Evolutionary conservation across 2,797 vertebrate species (phyloP), one percentile per base, ranked within the genome.

Genomic region (Pygocentrus nattereri): DNA sequence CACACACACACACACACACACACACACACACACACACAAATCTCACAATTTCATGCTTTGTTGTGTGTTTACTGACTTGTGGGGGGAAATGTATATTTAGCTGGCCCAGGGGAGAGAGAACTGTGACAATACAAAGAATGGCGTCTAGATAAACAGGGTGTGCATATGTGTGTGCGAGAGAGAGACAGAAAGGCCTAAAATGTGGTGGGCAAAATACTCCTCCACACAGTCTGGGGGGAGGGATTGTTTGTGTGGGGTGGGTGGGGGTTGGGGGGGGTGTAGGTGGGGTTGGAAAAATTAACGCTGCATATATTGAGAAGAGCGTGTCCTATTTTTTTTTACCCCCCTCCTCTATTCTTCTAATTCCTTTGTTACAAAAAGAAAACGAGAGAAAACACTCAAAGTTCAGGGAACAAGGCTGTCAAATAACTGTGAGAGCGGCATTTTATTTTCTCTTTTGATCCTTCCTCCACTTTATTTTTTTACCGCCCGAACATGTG

Each of bases 371-470:
- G 70, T 52, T 52, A 54, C 30, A 54, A 54, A 72, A 56, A 34
- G 70, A 54, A 34, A 72, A 56, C 4, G 2, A 10, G 23, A 54
- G 70, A 72, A 54, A 72, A 72, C 49, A 72, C 70, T 72, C 52
- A 70, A 78, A 70, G 90, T 93, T 93, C 87, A 91, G 87, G 88
- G 91, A 92, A 87, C 91, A 84, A 88, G 86, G 90, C 91, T 94
- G 94, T 94, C 94, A 94, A 87, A 92, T 87, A 88, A 90, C 91
- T 83, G 88, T 78, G 88, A 93, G 91, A 92, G 91, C 92, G 90
- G 88, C 90, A 88, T 91, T 93, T 78, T 92, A 91, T 67, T 90
- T 87, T 61, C 89, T 84, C 76, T 87, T 94, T 93, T 94, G 92
- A 94, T 93, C 92, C 91, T 76, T 50, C 67, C 44, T 58, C 61